phyloP scores from a whole-genome alignment of 1,140 invertebrate species.

The Drosophila teissieri region DNA sequence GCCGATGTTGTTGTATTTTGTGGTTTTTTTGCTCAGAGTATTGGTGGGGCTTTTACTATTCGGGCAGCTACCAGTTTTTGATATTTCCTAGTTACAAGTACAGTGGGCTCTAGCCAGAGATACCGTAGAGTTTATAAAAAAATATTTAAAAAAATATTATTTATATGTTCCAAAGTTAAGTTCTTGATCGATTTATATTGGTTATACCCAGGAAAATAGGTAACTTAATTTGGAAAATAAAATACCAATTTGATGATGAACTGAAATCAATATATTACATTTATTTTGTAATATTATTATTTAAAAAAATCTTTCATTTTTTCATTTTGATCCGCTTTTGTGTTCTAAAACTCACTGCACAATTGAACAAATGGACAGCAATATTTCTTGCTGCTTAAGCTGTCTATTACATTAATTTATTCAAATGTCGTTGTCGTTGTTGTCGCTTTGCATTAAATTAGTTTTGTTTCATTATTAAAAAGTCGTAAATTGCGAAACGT shows the following conservation, averaged over 20 bases:
- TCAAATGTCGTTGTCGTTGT: slow-evolving; percentile 69
- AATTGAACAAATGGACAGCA: slow-evolving; percentile 19
- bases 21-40: slow-evolving; percentile 53
- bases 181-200: no score
- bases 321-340: neutral
- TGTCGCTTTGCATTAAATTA: slow-evolving; percentile 74
- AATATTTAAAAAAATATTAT: neutral
- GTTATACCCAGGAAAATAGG: no score
- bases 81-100: slow-evolving; percentile 73
- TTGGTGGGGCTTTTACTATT: slow-evolving; percentile 81
- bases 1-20: slow-evolving; percentile 39
- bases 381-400: slow-evolving; percentile 60
- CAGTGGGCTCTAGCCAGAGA: slow-evolving; percentile 9
- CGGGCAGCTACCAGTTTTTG: slow-evolving; percentile 81
- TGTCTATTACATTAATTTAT: slow-evolving; percentile 82
- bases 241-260: no score
- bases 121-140: neutral
- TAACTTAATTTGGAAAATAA: no score
- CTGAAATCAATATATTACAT: no score
- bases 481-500: slow-evolving; percentile 70
- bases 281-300: no score
- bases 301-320: neutral
- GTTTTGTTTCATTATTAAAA: slow-evolving; percentile 68
- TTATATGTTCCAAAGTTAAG: no score
- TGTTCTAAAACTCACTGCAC: slow-evolving; percentile 24